Base-by-base conservation (phyloP, 2,888 invertebrate species). In the Byasa hedistus region DNA sequence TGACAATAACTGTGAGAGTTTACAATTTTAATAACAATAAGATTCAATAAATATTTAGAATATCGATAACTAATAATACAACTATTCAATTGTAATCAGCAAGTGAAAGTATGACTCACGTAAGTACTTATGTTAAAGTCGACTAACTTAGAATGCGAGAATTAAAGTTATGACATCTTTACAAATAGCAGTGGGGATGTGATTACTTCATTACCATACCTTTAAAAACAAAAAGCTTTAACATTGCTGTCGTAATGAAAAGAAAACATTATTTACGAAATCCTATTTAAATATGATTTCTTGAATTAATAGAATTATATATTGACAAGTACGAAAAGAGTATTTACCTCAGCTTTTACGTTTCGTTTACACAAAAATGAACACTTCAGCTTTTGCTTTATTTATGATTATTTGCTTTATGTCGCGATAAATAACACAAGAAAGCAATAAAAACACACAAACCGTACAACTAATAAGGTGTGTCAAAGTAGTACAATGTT, bases 361-460 rank as follows among this genome's bases (percentile, higher is more conserved):
- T 32, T 7, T 32, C 10, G 32, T 32, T 32, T 32, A 32, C 32
- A 32, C 32, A 32, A 32, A 32, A 32, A 32, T 10, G 8, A 32
- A 32, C 32, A 32, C 32, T 7, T 7, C 32, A 10, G 10, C 32
- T 7, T 54, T 22, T 54, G 57, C 54, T 39, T 44, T 4, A 39
- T 32, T 21, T 54, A 51, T 39, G 17, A 54, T 54, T 17, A 66
- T 57, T 66, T 39, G 54, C 39, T 54, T 61, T 62, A 51, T 62
- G 61, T 65, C 58, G 65, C 65, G 65, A 59, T 61, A 70, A 68
- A 65, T 68, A 60, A 59, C 64, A 67, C 63, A 48, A 58, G 60
- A 54, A 66, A 57, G 39, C 51, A 61, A 66, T 39, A 22, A 62
- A 66, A 66, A 66, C 66, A 65, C 48, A 51, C 39, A 61, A 57